Conservation (phyloP, 2,113 vertebrate species). For the Anolis carolinensis region DNA sequence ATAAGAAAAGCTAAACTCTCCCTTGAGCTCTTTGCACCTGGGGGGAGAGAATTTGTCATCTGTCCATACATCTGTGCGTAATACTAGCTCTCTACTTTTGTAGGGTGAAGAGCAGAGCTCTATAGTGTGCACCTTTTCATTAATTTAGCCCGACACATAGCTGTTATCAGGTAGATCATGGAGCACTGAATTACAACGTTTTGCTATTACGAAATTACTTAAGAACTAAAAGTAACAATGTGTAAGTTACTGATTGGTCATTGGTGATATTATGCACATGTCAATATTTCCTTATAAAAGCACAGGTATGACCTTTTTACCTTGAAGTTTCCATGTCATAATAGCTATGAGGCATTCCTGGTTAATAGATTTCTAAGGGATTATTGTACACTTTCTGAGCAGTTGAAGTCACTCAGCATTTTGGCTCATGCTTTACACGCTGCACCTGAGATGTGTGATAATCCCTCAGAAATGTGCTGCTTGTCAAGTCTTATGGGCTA, state of each 20-base stretch:
- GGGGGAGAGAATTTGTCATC: neutral
- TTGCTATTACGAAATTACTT: constrained; percentile 46
- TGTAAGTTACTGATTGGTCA: constrained; percentile 48
- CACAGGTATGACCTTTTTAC: constrained; percentile 69
- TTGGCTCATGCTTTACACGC: constrained; percentile 46
- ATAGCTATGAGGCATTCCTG: constrained; percentile 45
- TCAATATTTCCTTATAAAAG: constrained; percentile 68
- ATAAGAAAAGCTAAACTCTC: neutral
- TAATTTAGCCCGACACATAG: constrained; percentile 14
- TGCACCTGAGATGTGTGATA: constrained; percentile 67
- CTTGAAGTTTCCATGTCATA: constrained; percentile 62
- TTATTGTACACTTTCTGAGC: constrained; percentile 61
- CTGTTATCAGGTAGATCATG: constrained; percentile 42
- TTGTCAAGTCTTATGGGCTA: constrained; percentile 59
- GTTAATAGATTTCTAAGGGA: constrained; percentile 65
- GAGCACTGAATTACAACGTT: constrained; percentile 42
- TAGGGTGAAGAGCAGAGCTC: neutral
- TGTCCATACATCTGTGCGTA: neutral
- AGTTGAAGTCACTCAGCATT: constrained; percentile 58
- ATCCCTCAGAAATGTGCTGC: constrained; percentile 60
- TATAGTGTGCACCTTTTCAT: constrained; percentile 15
- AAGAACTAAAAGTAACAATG: constrained; percentile 25
- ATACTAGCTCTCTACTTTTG: neutral
- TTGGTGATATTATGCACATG: constrained; percentile 56
- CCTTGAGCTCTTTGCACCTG: neutral